Percentiles rank a stretch among this genome's conserved stretches.
Evolutionary conservation across 2,888 invertebrate genomes (phyloP).

Genomic region (Leptopilina drosophilae): DNA sequence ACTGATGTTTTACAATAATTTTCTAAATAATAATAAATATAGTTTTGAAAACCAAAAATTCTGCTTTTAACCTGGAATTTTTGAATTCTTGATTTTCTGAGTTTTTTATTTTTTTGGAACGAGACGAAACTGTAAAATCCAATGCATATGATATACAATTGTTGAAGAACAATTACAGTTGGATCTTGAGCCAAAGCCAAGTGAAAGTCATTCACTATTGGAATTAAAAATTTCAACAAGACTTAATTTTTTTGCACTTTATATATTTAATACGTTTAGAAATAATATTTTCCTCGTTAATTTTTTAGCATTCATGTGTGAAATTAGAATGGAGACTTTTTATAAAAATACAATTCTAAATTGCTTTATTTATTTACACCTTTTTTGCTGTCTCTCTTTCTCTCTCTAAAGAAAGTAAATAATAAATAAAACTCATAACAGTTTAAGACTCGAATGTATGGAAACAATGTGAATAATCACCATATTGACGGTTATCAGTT

Average conservation of each 20-base stretch:
- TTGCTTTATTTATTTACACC: no score
- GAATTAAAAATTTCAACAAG: conserved; percentile 66
- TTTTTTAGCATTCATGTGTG: neutral
- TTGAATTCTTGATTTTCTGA: neutral
- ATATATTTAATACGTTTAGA: neutral
- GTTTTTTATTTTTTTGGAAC: neutral
- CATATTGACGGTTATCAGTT: neutral
- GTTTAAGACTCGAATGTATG: no score
- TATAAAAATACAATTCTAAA: no score
- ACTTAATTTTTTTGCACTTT: neutral
- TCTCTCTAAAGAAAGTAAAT: no score
- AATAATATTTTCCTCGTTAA: neutral
- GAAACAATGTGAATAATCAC: neutral
- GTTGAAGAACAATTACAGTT: conserved; percentile 43
- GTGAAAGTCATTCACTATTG: conserved; percentile 66
- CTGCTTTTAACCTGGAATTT: no score
- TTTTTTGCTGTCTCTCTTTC: no score
- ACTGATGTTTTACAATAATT: no score
- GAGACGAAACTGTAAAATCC: neutral
- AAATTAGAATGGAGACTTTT: no score
- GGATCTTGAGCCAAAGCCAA: conserved; percentile 54
- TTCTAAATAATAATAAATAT: no score
- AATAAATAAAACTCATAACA: no score
- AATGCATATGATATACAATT: neutral
- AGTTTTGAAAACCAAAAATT: no score